Conservation (phyloP, 2,888 invertebrate genomes). For the Esperia sulphurella region DNA sequence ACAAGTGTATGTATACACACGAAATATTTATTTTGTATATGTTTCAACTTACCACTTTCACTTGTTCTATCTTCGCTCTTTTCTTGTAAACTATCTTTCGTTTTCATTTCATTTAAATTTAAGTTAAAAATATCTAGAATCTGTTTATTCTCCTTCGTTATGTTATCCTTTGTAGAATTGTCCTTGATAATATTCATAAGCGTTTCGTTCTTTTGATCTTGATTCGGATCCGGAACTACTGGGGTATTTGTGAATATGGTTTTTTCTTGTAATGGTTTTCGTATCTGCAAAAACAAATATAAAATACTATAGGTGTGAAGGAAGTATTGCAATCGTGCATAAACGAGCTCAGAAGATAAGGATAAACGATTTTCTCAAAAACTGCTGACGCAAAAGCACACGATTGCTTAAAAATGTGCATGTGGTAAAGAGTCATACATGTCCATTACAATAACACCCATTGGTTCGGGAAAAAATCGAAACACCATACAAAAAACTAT, state of each 20-base stretch:
- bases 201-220: background rate
- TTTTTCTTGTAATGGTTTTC: constrained; percentile 52
- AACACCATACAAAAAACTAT: too few relatives aligned
- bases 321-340: too few relatives aligned
- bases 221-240: constrained; percentile 10
- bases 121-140: constrained; percentile 26
- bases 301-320: too few relatives aligned
- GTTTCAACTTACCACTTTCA: constrained; percentile 1
- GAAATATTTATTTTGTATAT: too few relatives aligned
- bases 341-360: too few relatives aligned
- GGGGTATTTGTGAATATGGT: constrained; percentile 22
- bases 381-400: too few relatives aligned
- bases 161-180: background rate
- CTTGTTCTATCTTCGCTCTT: constrained; percentile 9
- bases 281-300: constrained; percentile 36
- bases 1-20: too few relatives aligned
- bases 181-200: background rate
- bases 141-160: constrained; percentile 22
- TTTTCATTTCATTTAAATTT: constrained; percentile 16
- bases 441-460: too few relatives aligned
- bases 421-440: too few relatives aligned
- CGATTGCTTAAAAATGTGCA: too few relatives aligned
- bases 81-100: constrained; percentile 14
- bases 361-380: too few relatives aligned
- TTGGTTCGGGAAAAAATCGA: too few relatives aligned